A percentile compares a stretch with the other conserved stretches of the same genome.
phyloP scores from a whole-genome alignment of 2,113 vertebrate genomes.

The Cyphomyrus discorhynchus region DNA sequence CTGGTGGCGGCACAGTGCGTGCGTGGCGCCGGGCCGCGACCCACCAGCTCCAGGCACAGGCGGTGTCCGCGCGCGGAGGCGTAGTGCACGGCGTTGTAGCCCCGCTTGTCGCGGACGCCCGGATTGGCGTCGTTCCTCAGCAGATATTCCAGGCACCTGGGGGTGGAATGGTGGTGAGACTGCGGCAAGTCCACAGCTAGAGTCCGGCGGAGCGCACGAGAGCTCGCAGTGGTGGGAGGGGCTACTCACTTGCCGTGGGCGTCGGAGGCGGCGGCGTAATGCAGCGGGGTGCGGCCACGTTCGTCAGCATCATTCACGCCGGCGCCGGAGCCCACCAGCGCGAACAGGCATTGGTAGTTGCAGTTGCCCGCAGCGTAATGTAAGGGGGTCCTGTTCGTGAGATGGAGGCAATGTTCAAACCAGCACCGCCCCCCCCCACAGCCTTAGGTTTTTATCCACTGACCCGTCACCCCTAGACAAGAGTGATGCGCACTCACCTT shows the following conservation, averaged over 20 bases:
- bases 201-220: neutral
- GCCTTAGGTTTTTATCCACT: neutral
- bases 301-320: conserved; percentile 94
- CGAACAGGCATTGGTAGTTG: conserved; percentile 98
- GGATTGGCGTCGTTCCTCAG: conserved; percentile 94
- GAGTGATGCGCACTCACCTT: conserved; percentile 60
- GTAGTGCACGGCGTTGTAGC: conserved; percentile 96
- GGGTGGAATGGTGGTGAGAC: neutral
- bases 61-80: conserved; percentile 71
- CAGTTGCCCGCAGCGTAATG: conserved; percentile 98
- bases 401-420: neutral
- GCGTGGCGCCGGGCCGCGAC: neutral
- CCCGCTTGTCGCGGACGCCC: conserved; percentile 92
- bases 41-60: conserved; percentile 70
- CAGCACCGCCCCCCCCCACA: neutral
- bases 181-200: neutral
- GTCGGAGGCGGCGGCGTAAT: conserved; percentile 95
- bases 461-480: neutral
- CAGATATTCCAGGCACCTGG: conserved; percentile 97
- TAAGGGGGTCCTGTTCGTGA: conserved; percentile 76
- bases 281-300: conserved; percentile 88
- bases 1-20: neutral
- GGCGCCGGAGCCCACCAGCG: conserved; percentile 96
- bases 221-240: neutral
- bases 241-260: conserved; percentile 89